Evolutionary conservation across 1,140 invertebrate genomes (phyloP), one percentile per base, ranked within the genome.

Genomic region (Lordiphosa clarofinis): DNA sequence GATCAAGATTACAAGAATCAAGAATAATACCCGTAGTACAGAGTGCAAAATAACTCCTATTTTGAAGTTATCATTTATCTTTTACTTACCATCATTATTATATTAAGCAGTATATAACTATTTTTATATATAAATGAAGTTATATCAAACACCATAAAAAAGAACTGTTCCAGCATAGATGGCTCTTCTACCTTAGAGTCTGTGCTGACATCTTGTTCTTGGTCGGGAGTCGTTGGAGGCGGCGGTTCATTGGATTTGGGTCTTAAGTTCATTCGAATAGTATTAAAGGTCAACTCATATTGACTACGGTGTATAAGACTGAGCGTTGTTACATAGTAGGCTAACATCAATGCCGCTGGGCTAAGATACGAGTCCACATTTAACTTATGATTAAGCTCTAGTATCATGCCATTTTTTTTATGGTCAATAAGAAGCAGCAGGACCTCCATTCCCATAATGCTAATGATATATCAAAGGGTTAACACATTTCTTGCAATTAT

Each of bases 11-110:
- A 15, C 15, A 15, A n/a, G n/a, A n/a, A n/a, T n/a, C n/a, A n/a
- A n/a, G n/a, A n/a, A n/a, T n/a, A n/a, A n/a, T 15, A 15, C 15
- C 15, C 15, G 15, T 15, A 15, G 15, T 15, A 15, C 15, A 15
- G 15, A 15, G 15, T 15, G 15, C 2, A 15, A 15, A 15, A 15
- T 15, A 15, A 15, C 15, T 15, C 15, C 1, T 15, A 15, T 15
- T 19, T 19, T 19, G 3, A 3, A 19, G 3, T 19, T 19, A 19
- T 19, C 3, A 4, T 12, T 15, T n/a, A n/a, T 12, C 19, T 21
- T 52, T 5, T 49, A 89, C 90, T 91, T 90, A 95, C 95, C 96
- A 97, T 97, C 96, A 97, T 97, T 11, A 95, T 93, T 48, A 97
- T 96, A 71, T 96, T 94, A 1, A 95, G 94, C 6, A 93, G 92